Evolutionary conservation across 2,797 vertebrate genomes (phyloP).

Genomic region (Phalloptychus januarius): DNA sequence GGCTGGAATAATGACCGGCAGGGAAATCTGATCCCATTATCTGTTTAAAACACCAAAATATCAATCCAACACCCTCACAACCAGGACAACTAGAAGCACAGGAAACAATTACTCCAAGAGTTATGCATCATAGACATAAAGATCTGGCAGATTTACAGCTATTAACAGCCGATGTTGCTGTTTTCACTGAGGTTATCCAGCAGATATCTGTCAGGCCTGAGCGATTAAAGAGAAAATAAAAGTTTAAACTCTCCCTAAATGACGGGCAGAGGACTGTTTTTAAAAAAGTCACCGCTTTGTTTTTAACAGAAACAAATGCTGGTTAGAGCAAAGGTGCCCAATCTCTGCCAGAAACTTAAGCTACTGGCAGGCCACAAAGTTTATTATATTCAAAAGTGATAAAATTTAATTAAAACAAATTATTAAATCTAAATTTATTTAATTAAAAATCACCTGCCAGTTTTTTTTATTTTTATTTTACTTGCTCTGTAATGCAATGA

Average conservation of each 20-base stretch:
- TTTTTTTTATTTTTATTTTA: no score
- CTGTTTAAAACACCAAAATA: conserved; percentile 13
- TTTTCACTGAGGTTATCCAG: background rate
- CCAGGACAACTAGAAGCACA: conserved; percentile 16
- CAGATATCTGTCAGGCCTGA: background rate
- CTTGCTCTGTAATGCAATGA: no score
- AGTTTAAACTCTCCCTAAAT: background rate
- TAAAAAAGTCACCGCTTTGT: no score
- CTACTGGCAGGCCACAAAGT: no score
- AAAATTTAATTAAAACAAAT: no score
- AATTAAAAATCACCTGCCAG: no score
- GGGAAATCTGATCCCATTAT: conserved; percentile 45
- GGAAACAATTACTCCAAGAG: background rate
- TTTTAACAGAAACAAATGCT: no score
- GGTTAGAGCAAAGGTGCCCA: no score
- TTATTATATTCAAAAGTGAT: no score
- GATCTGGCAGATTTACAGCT: background rate
- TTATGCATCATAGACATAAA: background rate
- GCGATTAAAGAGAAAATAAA: background rate
- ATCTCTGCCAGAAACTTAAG: no score
- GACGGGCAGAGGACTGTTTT: background rate
- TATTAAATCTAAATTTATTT: no score
- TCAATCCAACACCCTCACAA: conserved; percentile 10
- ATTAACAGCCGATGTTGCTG: background rate
- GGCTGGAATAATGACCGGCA: conserved; percentile 42